Evolutionary conservation across 2,797 vertebrate genomes (phyloP), one percentile per base, ranked within the genome.

Genomic region (Sebastes vulpes): DNA sequence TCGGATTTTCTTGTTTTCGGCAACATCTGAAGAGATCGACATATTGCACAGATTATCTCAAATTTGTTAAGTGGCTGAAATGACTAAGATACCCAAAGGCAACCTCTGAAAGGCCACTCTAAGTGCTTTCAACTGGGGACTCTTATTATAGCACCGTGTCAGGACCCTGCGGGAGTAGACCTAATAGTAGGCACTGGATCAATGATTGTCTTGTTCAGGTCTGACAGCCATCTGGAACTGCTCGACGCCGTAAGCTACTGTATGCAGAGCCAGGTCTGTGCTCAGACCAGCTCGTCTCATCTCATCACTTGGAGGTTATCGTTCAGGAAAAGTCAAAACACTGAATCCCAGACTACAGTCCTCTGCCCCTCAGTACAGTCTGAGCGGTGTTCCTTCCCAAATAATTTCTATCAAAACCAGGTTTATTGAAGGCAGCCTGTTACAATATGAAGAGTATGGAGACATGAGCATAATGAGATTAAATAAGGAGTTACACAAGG

Each of bases 61-160:
- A 60, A 54, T 73, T 54, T 66, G 28, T 35, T 35, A 56, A 70
- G 57, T 8, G 8, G 21, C 32, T 66, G 60, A 77, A 79, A 75
- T 65, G 71, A 83, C 35, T 70, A 21, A 58, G 48, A 57, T 23
- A 60, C 50, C 65, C 63, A 28, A 66, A 77, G 77, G 79, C 78
- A 57, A 69, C 77, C 28, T 72, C 12, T 35, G 65, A 79, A 72
- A 84, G 79, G 83, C 82, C 73, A 77, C 29, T 57, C 9, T 2
- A 58, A 85, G 77, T 72, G 72, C 80, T 77, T 69, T 76, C 71
- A 75, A 50, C 38, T 21, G 29, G 56, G 70, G 70, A 75, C 46
- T 77, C 66, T 63, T 74, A 79, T 81, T 76, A 80, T 77, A 85
- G 85, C 54, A 46, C 28, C 9, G 69, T 83, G 77, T 85, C 74